phyloP scores from a whole-genome alignment of 2,888 invertebrate species.

The Drosophila siamana region DNA sequence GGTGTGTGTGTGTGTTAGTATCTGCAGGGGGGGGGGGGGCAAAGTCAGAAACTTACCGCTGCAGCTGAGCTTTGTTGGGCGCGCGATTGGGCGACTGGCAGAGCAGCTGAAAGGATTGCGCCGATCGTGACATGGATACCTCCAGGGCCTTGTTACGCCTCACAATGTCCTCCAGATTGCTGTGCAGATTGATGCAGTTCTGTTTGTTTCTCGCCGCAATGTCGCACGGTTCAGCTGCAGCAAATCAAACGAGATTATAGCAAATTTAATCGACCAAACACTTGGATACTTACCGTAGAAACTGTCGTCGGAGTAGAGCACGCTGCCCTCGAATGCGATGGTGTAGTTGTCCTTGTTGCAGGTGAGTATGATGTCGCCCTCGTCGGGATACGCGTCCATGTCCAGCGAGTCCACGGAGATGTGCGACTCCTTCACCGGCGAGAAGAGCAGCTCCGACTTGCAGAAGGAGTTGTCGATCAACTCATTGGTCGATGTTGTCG shows the following conservation, averaged over 20 bases:
- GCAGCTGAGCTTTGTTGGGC: conserved; percentile 86
- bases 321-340: conserved; percentile 96
- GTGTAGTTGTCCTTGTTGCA: conserved; percentile 98
- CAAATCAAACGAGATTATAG: background rate
- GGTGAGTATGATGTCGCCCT: conserved; percentile 94
- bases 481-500: conserved; percentile 87
- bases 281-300: conserved; percentile 87
- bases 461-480: conserved; percentile 93
- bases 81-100: conserved; percentile 85
- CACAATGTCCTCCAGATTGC: conserved; percentile 85
- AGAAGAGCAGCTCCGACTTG: conserved; percentile 95
- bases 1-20: conserved; percentile 11
- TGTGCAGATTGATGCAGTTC: conserved; percentile 84
- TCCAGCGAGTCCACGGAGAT: conserved; percentile 96
- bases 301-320: conserved; percentile 94
- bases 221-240: conserved; percentile 83
- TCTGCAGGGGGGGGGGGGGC: no score
- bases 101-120: conserved; percentile 95
- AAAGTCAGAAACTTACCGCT: conserved; percentile 86
- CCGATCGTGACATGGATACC: conserved; percentile 94
- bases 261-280: background rate
- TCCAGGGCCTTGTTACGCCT: conserved; percentile 86
- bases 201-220: conserved; percentile 83
- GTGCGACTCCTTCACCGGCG: conserved; percentile 93
- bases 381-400: conserved; percentile 91